Conservation (phyloP, 2,797 vertebrate genomes). For the Melanitta fusca region DNA sequence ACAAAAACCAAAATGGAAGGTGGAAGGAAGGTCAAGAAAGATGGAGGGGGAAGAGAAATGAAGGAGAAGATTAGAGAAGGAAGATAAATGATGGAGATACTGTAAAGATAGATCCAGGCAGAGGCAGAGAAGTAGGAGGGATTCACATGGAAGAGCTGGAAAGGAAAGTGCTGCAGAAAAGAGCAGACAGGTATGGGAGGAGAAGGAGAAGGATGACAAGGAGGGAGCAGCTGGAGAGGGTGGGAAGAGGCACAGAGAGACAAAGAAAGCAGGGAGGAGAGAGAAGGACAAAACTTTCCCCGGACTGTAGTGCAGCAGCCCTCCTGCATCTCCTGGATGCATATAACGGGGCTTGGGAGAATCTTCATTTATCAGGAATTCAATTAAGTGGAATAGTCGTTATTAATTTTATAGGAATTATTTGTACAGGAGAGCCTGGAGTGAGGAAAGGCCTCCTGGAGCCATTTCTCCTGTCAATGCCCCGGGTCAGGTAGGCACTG, state of each 20-base stretch:
- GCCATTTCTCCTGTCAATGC: slow-evolving; percentile 81
- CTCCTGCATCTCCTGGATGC: background rate
- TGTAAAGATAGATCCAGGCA: background rate
- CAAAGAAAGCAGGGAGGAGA: background rate
- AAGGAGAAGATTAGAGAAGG: background rate
- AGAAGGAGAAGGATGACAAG: background rate
- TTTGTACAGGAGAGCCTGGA: slow-evolving; percentile 71
- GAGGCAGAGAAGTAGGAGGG: background rate
- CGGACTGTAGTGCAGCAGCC: background rate
- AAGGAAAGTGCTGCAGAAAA: background rate
- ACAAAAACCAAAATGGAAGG: background rate
- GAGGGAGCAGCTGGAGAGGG: background rate
- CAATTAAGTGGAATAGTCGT: slow-evolving; percentile 77
- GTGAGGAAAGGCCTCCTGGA: slow-evolving; percentile 82
- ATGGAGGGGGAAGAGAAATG: background rate
- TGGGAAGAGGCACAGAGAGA: background rate
- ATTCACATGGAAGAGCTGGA: background rate
- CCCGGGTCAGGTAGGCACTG: slow-evolving; percentile 87
- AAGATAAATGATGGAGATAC: background rate
- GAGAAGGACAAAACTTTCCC: background rate
- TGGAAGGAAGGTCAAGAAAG: background rate
- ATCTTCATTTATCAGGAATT: slow-evolving; percentile 79
- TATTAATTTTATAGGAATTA: slow-evolving; percentile 89
- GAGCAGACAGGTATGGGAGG: background rate
- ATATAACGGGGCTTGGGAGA: background rate